Conservation (phyloP, 2,888 invertebrate genomes). For the Lasioglossum pauxillum region DNA sequence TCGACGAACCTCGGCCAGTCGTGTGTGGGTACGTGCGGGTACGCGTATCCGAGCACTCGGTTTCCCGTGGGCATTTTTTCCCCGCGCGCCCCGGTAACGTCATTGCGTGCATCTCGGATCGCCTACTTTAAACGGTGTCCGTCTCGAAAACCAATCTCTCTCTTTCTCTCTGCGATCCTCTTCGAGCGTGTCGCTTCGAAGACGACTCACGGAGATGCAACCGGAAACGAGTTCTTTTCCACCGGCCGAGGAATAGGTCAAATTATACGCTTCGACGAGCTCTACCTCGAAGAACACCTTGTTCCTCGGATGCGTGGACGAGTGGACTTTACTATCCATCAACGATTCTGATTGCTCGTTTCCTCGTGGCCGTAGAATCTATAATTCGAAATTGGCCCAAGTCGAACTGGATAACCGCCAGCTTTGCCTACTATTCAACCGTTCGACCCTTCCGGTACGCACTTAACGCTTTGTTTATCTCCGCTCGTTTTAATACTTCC, state of each 20-base stretch:
- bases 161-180: neutral
- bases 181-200: constrained; percentile 1
- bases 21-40: constrained; percentile 4
- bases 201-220: neutral
- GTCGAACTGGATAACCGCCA: neutral
- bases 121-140: constrained; percentile 50
- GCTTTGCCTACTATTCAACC: neutral
- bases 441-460: neutral
- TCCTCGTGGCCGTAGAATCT: neutral
- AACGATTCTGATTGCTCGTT: neutral
- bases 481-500: neutral
- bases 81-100: constrained; percentile 11
- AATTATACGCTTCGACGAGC: constrained; percentile 4
- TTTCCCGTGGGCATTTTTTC: constrained; percentile 46
- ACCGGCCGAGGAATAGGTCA: neutral
- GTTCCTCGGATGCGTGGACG: constrained; percentile 1
- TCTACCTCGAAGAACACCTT: neutral
- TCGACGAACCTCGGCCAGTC: constrained; percentile 14
- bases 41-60: constrained; percentile 35
- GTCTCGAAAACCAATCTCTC: constrained; percentile 19
- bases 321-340: constrained; percentile 12
- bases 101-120: constrained; percentile 36
- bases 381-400: neutral
- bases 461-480: constrained; percentile 1
- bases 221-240: constrained; percentile 13